These are phyloP conservation scores for Caradrina clavipalpis DNA, from an alignment of 2,888 invertebrate species.

Conservation along the genomic window DNA sequence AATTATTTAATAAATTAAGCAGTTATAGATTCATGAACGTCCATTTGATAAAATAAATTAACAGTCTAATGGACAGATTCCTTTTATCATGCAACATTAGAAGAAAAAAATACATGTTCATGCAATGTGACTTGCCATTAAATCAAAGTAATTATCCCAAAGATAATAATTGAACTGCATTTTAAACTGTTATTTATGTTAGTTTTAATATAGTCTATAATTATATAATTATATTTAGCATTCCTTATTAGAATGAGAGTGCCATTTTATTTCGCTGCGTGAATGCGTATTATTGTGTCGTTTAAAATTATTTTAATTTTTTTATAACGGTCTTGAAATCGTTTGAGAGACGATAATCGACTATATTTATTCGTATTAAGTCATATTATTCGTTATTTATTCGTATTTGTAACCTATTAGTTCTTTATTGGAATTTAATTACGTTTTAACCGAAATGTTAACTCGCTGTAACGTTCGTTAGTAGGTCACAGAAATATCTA, in stretches of 20 bases:
- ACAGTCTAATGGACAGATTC: constrained; percentile 39
- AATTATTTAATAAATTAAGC: neutral
- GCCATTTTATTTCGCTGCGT: constrained; percentile 69
- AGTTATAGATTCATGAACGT: constrained; percentile 15
- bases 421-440: constrained; percentile 33
- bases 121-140: constrained; percentile 79
- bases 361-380: constrained; percentile 40
- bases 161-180: constrained; percentile 77
- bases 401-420: constrained; percentile 28
- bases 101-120: constrained; percentile 15
- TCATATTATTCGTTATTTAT: constrained; percentile 46
- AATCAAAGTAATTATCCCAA: constrained; percentile 83
- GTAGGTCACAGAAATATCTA: constrained; percentile 5
- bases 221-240: constrained; percentile 45
- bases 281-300: constrained; percentile 24
- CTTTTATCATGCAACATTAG: neutral
- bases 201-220: constrained; percentile 46
- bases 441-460: constrained; percentile 11
- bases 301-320: constrained; percentile 26
- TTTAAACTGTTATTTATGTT: constrained; percentile 72
- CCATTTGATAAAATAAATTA: constrained; percentile 9
- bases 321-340: neutral
- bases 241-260: constrained; percentile 69
- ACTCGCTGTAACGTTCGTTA: constrained; percentile 24
- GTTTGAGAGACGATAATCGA: constrained; percentile 9